phyloP scores from a whole-genome alignment of 2,797 vertebrate species.

The Manis crassicaudata region DNA sequence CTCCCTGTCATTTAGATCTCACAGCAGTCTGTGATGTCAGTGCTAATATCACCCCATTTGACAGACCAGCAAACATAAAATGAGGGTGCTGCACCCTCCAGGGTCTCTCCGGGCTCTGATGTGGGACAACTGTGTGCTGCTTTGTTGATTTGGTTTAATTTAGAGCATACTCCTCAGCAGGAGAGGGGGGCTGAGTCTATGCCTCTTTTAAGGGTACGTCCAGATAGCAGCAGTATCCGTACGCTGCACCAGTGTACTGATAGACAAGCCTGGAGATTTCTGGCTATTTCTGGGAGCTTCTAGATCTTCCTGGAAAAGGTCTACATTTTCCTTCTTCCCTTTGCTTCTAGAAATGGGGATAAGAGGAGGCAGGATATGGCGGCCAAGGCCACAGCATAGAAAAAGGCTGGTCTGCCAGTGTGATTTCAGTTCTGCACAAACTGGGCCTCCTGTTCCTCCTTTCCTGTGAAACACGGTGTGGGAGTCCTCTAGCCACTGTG shows the following conservation, averaged over 20 bases:
- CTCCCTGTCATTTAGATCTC: background rate
- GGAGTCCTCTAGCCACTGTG: background rate
- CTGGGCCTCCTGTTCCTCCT: background rate
- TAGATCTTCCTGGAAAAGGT: background rate
- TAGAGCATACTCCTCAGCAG: background rate
- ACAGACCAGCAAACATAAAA: background rate
- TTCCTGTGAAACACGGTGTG: background rate
- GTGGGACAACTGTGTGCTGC: background rate
- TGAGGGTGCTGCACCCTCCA: accelerated
- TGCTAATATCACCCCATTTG: background rate
- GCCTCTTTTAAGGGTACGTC: background rate
- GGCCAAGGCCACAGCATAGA: background rate
- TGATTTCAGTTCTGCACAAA: accelerated
- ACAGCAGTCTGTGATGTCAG: background rate
- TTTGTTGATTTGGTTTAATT: background rate
- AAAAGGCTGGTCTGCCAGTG: background rate
- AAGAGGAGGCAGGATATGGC: background rate
- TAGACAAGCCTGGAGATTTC: background rate
- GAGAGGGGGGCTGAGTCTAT: background rate
- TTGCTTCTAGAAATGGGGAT: background rate
- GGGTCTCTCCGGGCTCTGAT: accelerated
- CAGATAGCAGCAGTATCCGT: background rate
- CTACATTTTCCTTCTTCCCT: background rate
- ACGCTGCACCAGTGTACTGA: accelerated
- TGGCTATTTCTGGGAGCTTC: background rate